phyloP scores from a whole-genome alignment of 2,797 vertebrate genomes.

The Fistularia commersonii region DNA sequence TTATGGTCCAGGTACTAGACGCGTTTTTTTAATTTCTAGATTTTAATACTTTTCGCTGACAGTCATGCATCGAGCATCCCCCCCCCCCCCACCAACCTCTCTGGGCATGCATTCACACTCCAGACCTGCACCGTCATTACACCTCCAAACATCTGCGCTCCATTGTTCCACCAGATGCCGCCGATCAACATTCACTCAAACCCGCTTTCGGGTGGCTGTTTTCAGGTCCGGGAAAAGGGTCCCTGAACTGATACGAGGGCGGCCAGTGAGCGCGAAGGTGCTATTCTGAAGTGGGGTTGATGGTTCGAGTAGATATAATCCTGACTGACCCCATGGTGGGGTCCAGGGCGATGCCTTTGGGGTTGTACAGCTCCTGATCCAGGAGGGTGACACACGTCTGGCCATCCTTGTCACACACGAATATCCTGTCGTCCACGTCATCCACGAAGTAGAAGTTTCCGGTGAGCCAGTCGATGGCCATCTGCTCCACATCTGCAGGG shows the following conservation, averaged over 20 bases:
- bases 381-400: slow-evolving; percentile 92
- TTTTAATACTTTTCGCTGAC: too few species aligned
- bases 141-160: slow-evolving; percentile 45
- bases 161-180: slow-evolving; percentile 28
- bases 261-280: too few species aligned
- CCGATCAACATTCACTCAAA: slow-evolving; percentile 20
- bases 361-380: slow-evolving; percentile 93
- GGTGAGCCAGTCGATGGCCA: slow-evolving; percentile 97
- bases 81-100: too few species aligned
- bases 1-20: too few species aligned
- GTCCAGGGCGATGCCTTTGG: slow-evolving; percentile 93
- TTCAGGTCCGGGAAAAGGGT: slow-evolving; percentile 17
- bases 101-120: too few species aligned
- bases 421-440: slow-evolving; percentile 93
- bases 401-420: slow-evolving; percentile 91
- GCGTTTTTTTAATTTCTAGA: too few species aligned
- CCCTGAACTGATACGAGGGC: neutral
- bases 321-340: slow-evolving; percentile 89
- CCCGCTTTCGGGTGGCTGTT: slow-evolving; percentile 20
- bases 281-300: too few species aligned
- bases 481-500: slow-evolving; percentile 90
- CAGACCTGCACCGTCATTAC: slow-evolving; percentile 17
- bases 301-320: neutral
- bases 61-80: too few species aligned
- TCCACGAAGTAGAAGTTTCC: slow-evolving; percentile 99